A percentile compares a stretch with the other conserved stretches of the same genome.
These are phyloP conservation scores for Drosophila baimaii DNA, from an alignment of 1,140 invertebrate genomes.

Conservation along the genomic window DNA sequence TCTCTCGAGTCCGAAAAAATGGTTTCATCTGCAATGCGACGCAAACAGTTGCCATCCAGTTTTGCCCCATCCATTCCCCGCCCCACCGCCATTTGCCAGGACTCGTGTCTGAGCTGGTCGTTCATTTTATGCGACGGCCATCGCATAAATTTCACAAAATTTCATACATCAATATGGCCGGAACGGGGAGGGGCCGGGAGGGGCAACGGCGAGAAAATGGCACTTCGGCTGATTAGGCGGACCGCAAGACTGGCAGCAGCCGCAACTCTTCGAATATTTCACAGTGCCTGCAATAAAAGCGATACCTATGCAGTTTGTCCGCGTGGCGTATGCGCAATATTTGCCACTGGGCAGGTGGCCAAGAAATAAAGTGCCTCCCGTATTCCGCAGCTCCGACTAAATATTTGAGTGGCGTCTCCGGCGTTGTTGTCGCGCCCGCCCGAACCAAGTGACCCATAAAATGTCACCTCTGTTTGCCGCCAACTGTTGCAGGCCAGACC, in stretches of 20 bases:
- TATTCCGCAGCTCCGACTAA: slow-evolving; percentile 14
- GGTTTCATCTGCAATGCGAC: slow-evolving; percentile 67
- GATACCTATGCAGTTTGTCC: slow-evolving; percentile 26
- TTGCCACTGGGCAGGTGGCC: slow-evolving; percentile 43
- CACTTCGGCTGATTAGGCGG: slow-evolving; percentile 56
- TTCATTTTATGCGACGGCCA: slow-evolving; percentile 62
- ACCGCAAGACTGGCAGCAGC: slow-evolving; percentile 21
- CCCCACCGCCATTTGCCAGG: slow-evolving; percentile 21
- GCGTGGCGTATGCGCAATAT: slow-evolving; percentile 43
- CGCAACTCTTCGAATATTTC: slow-evolving; percentile 37
- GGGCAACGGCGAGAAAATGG: slow-evolving; percentile 18
- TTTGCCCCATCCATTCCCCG: slow-evolving; percentile 15
- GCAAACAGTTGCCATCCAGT: slow-evolving; percentile 56
- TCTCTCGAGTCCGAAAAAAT: slow-evolving; percentile 37
- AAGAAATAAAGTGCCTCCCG: slow-evolving; percentile 46
- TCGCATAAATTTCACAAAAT: slow-evolving; percentile 59
- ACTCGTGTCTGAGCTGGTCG: slow-evolving; percentile 48
- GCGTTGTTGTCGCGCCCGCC: slow-evolving; percentile 33
- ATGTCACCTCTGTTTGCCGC: slow-evolving; percentile 36
- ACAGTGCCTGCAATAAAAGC: slow-evolving; percentile 48
- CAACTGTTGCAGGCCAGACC: slow-evolving; percentile 47
- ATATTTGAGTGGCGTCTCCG: slow-evolving; percentile 56
- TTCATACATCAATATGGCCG: slow-evolving; percentile 55
- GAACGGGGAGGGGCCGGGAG: not conserved
- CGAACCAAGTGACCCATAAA: slow-evolving; percentile 59